Evolutionary conservation across 2,113 vertebrate species (phyloP).

Genomic region (Microcebus griseorufus): DNA sequence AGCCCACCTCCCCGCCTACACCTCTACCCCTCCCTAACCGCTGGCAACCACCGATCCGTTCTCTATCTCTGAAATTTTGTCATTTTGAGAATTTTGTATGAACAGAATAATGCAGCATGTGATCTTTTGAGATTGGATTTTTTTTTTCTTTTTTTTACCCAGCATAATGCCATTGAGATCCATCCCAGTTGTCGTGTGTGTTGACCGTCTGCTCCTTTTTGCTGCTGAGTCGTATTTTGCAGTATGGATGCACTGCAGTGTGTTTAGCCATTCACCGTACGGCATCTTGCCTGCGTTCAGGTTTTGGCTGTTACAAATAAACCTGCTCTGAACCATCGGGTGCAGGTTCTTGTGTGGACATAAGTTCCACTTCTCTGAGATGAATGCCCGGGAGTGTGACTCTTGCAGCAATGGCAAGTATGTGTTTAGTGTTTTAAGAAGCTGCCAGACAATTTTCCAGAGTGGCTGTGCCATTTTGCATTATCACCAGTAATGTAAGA

Average conservation of each 20-base stretch:
- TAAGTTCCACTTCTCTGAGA: background rate
- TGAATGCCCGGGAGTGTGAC: background rate
- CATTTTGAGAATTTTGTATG: background rate
- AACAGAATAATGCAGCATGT: background rate
- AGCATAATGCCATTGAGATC: rapidly evolving
- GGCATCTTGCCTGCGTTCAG: background rate
- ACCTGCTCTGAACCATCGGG: background rate
- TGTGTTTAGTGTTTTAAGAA: background rate
- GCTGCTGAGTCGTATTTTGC: background rate
- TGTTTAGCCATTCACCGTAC: background rate
- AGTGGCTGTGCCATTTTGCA: background rate
- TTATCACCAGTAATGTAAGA: background rate
- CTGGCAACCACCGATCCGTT: background rate
- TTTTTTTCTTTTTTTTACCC: background rate
- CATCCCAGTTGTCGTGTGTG: background rate
- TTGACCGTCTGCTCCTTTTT: background rate
- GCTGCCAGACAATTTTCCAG: background rate
- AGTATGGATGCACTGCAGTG: background rate
- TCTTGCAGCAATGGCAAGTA: background rate
- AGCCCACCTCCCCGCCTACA: background rate
- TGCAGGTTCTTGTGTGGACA: background rate
- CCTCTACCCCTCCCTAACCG: rapidly evolving
- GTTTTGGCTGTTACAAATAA: background rate
- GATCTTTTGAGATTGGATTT: background rate
- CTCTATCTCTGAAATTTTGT: background rate